Conservation (phyloP, 2,113 vertebrate genomes). For the Heliornis fulica region DNA sequence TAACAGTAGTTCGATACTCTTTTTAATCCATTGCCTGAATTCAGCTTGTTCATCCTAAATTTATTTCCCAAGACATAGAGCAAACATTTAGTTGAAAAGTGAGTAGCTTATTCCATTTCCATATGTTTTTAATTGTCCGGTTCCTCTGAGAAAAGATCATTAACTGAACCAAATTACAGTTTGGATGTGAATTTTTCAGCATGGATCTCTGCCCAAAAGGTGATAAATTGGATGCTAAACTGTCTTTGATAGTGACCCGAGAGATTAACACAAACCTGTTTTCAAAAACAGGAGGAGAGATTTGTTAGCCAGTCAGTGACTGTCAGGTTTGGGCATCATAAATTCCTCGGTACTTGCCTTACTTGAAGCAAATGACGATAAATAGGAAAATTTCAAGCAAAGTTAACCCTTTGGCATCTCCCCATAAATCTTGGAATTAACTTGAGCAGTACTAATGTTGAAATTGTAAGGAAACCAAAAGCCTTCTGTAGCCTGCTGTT, state of each 20-base stretch:
- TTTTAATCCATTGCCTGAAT: constrained; percentile 33
- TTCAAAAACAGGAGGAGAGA: constrained; percentile 59
- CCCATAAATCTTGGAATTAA: constrained; percentile 16
- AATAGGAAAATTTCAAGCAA: not conserved
- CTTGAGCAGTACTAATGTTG: not conserved
- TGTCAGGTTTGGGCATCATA: not conserved
- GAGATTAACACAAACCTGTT: constrained; percentile 50
- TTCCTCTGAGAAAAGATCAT: constrained; percentile 65
- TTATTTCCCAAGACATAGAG: constrained; percentile 56
- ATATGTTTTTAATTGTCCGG: constrained; percentile 59
- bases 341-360: not conserved
- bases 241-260: constrained; percentile 53
- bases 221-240: constrained; percentile 64
- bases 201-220: constrained; percentile 63
- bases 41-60: constrained; percentile 46
- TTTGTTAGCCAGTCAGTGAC: not conserved
- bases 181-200: constrained; percentile 59
- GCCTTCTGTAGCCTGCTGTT: not conserved
- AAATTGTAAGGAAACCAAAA: not conserved
- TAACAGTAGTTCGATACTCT: constrained; percentile 1
- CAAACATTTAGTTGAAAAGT: constrained; percentile 56
- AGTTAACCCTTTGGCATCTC: constrained; percentile 23
- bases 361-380: not conserved
- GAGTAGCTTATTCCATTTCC: constrained; percentile 37
- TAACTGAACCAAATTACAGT: constrained; percentile 63